A percentile compares a stretch with the other conserved stretches of the same genome.
These are phyloP conservation scores for Escarpia spicata DNA, from an alignment of 2,888 invertebrate species.

Conservation along the genomic window DNA sequence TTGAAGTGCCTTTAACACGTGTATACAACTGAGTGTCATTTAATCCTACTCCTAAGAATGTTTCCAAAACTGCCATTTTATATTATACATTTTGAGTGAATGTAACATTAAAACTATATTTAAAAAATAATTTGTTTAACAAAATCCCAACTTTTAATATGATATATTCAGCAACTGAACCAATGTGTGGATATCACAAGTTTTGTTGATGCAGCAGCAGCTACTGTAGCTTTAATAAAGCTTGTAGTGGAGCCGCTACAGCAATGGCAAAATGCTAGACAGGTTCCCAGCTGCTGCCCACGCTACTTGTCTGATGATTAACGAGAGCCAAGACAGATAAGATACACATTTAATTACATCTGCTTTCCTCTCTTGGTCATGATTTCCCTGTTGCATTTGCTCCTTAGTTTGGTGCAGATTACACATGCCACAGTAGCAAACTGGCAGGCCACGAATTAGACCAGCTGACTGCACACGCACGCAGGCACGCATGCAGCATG, in stretches of 20 bases:
- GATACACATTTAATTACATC: slow-evolving; percentile 5
- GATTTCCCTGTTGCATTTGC: slow-evolving; percentile 13
- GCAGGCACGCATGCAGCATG: not conserved
- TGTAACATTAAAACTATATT: too few relatives aligned
- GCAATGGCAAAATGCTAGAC: not conserved
- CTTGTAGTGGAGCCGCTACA: not conserved
- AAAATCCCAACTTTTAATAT: too few relatives aligned
- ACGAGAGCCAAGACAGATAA: not conserved
- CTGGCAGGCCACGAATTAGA: not conserved
- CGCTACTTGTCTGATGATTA: not conserved
- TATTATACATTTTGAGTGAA: too few relatives aligned
- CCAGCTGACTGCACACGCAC: not conserved
- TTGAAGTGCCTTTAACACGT: too few relatives aligned
- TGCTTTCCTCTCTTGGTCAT: not conserved
- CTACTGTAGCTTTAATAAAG: not conserved
- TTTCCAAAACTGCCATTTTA: too few relatives aligned
- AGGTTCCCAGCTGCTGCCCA: not conserved
- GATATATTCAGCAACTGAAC: too few relatives aligned
- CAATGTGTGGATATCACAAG: too few relatives aligned
- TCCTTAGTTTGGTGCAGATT: not conserved
- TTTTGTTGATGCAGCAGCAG: not conserved
- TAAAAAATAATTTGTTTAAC: too few relatives aligned
- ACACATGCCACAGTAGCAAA: slow-evolving; percentile 10
- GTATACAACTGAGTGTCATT: too few relatives aligned
- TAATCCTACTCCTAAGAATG: too few relatives aligned